Conservation (phyloP, 2,888 invertebrate species). For the Lamellibrachia columna region DNA sequence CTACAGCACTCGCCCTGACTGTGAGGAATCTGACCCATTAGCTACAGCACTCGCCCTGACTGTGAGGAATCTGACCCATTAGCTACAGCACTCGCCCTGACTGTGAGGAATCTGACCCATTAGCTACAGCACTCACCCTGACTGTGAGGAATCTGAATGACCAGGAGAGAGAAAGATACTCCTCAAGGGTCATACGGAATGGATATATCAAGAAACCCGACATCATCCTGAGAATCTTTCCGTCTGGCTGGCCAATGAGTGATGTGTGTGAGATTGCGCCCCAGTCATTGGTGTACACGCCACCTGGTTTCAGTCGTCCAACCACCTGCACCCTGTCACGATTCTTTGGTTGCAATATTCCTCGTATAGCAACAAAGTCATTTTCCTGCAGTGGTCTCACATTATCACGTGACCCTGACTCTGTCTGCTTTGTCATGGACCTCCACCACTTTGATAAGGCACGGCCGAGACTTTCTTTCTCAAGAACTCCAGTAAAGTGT, state of each 20-base stretch:
- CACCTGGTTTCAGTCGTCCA: not conserved
- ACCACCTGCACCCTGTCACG: not conserved
- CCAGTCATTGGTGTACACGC: not conserved
- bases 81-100: not conserved
- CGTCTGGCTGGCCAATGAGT: not conserved
- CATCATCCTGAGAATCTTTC: not conserved
- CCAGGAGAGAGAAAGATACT: not conserved
- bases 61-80: too few relatives aligned
- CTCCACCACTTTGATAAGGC: not conserved
- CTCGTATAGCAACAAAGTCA: conserved; percentile 6
- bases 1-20: not conserved
- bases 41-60: not conserved
- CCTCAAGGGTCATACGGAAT: not conserved
- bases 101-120: not conserved
- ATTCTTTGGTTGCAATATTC: not conserved
- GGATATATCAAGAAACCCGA: not conserved
- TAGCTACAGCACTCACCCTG: not conserved
- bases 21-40: not conserved
- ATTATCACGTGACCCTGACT: not conserved
- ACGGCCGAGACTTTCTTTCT: not conserved
- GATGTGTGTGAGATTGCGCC: not conserved
- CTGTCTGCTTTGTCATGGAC: not conserved
- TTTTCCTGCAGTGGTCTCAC: not conserved
- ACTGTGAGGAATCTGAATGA: not conserved
- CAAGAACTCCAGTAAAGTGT: not conserved